Conservation (phyloP, 2,797 vertebrate species). For the Dendrocincla fuliginosa region DNA sequence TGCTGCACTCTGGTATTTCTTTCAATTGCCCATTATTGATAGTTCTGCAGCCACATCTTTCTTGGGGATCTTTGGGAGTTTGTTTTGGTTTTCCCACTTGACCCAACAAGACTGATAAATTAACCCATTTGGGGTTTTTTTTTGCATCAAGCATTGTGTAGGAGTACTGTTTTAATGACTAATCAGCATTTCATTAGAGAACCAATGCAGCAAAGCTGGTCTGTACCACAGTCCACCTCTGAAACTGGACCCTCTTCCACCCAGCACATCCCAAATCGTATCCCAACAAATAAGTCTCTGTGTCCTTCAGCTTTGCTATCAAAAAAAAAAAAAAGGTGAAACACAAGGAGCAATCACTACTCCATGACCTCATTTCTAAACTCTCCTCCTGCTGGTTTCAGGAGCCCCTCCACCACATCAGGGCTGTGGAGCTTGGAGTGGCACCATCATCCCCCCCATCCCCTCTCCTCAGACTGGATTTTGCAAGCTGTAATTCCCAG, state of each 20-base stretch:
- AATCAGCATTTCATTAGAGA: not conserved
- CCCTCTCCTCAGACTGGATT: not conserved
- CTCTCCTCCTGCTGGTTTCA: not conserved
- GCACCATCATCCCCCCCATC: not conserved
- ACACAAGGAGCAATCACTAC: not conserved
- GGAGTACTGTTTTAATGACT: not conserved
- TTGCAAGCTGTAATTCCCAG: not conserved
- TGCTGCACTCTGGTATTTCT: not conserved
- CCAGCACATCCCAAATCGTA: not conserved
- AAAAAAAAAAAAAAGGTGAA: not conserved
- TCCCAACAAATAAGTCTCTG: not conserved
- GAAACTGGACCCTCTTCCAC: not conserved
- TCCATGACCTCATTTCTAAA: not conserved
- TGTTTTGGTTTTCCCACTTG: not conserved
- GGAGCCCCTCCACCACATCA: not conserved
- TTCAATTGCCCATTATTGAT: not conserved
- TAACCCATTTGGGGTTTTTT: not conserved
- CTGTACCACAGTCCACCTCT: not conserved
- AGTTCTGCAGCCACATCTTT: not conserved
- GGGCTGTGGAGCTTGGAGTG: not conserved
- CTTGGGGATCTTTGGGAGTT: not conserved
- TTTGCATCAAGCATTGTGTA: not conserved
- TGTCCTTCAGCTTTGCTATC: not conserved
- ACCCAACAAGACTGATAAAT: not conserved
- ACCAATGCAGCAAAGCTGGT: not conserved